Percentiles rank a stretch among this genome's conserved stretches.
phyloP scores from a whole-genome alignment of 2,888 invertebrate species.

The Gerris lacustris region DNA sequence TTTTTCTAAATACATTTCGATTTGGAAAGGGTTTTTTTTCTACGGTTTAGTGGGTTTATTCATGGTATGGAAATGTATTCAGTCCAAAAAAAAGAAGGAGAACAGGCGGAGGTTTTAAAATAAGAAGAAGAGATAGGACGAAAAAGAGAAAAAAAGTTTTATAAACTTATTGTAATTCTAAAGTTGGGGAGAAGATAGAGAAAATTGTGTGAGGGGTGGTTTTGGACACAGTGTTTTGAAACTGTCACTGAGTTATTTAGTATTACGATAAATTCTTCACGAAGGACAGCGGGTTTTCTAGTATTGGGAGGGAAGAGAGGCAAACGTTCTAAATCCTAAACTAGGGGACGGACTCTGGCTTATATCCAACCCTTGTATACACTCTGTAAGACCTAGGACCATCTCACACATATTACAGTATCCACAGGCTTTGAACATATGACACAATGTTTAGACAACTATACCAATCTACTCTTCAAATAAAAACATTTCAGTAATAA shows the following conservation, averaged over 20 bases:
- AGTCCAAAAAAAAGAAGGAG: not conserved
- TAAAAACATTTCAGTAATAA: too few relatives aligned
- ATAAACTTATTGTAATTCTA: conserved; percentile 1
- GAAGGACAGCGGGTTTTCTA: not conserved
- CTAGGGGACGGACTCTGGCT: too few relatives aligned
- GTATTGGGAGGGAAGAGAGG: too few relatives aligned
- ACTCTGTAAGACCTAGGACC: too few relatives aligned
- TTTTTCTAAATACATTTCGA: too few relatives aligned
- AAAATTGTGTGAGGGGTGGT: not conserved
- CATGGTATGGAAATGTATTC: not conserved
- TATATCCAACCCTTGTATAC: too few relatives aligned
- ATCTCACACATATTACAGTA: too few relatives aligned
- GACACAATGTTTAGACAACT: too few relatives aligned
- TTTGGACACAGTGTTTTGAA: not conserved
- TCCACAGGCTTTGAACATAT: too few relatives aligned
- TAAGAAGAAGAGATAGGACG: not conserved
- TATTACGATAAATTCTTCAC: not conserved
- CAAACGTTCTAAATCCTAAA: too few relatives aligned
- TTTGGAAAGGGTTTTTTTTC: not conserved
- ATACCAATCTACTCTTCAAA: too few relatives aligned
- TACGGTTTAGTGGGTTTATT: not conserved
- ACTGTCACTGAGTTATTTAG: conserved; percentile 1
- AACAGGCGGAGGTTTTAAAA: not conserved
- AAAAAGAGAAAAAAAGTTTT: not conserved
- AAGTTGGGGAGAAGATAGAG: not conserved